A percentile compares a stretch with the other conserved stretches of the same genome.
These are phyloP conservation scores for Conistra vaccinii DNA, from an alignment of 2,888 invertebrate species.

Conservation along the genomic window DNA sequence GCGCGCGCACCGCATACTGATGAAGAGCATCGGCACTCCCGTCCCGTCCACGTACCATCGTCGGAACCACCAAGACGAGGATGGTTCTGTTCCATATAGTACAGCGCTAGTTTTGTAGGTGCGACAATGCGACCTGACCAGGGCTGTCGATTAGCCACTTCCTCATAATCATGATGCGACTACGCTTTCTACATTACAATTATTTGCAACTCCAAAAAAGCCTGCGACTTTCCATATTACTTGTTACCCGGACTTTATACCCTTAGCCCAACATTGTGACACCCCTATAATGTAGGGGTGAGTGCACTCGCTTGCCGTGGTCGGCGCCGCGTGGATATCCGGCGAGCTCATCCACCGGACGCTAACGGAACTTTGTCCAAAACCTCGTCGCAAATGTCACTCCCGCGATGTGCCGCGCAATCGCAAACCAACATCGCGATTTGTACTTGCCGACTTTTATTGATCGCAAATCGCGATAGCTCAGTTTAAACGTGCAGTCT, in stretches of 20 bases:
- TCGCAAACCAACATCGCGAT: slow-evolving; percentile 59
- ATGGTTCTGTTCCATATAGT: slow-evolving; percentile 64
- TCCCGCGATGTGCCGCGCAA: slow-evolving; percentile 58
- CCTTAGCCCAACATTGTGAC: slow-evolving; percentile 17
- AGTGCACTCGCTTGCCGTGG: slow-evolving; percentile 68
- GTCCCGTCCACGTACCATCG: slow-evolving; percentile 63
- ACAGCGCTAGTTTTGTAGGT: slow-evolving; percentile 55
- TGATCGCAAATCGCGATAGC: slow-evolving; percentile 59
- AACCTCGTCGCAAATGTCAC: slow-evolving; percentile 72
- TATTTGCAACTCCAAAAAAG: slow-evolving; percentile 5
- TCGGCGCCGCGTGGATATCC: slow-evolving; percentile 78
- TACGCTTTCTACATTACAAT: slow-evolving; percentile 39
- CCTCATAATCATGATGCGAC: slow-evolving; percentile 16
- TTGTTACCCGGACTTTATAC: background rate
- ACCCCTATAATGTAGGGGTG: slow-evolving; percentile 72
- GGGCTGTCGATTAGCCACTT: slow-evolving; percentile 53
- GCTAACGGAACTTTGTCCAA: slow-evolving; percentile 83
- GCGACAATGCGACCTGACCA: slow-evolving; percentile 46
- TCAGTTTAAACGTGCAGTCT: slow-evolving; percentile 38
- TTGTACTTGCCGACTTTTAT: slow-evolving; percentile 51
- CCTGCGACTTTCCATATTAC: background rate
- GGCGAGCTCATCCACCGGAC: slow-evolving; percentile 85
- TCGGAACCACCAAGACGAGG: slow-evolving; percentile 63
- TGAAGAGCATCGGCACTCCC: slow-evolving; percentile 73
- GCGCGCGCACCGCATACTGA: slow-evolving; percentile 83